Percentiles rank a stretch among this genome's conserved stretches.
phyloP scores from a whole-genome alignment of 2,113 vertebrate genomes.

The Leiothrix lutea region DNA sequence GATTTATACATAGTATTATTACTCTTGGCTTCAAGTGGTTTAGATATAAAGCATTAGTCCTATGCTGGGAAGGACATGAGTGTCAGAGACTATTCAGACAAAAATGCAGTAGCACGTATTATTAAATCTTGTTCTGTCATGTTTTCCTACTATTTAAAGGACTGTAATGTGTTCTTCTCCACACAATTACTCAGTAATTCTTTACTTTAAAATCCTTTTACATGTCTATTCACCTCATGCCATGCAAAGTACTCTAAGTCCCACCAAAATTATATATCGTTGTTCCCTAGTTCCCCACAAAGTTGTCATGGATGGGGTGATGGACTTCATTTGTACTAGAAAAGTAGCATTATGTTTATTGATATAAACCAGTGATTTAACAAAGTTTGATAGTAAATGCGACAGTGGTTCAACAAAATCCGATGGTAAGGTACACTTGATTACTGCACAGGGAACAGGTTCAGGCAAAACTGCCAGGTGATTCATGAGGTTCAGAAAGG shows the following conservation, averaged over 20 bases:
- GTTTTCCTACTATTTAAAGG: neutral
- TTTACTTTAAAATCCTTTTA: neutral
- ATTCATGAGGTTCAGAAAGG: neutral
- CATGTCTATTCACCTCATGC: neutral
- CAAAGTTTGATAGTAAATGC: neutral
- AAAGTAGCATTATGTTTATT: neutral
- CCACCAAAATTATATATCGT: neutral
- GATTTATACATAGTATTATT: neutral
- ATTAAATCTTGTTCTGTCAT: neutral
- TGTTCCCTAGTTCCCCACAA: neutral
- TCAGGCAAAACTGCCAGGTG: neutral
- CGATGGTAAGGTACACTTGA: accelerated
- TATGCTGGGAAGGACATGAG: neutral
- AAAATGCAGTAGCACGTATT: neutral
- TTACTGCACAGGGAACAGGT: neutral
- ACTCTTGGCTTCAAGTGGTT: neutral
- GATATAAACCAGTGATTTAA: neutral
- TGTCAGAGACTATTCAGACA: neutral
- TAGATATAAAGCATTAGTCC: neutral
- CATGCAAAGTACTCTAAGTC: neutral
- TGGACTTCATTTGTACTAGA: neutral
- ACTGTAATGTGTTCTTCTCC: neutral
- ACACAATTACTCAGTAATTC: neutral
- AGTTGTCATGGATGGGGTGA: neutral
- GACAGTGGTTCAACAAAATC: neutral